Percentiles rank a stretch among this genome's conserved stretches.
phyloP scores from a whole-genome alignment of 2,797 vertebrate species.

The Saxicola maurus region DNA sequence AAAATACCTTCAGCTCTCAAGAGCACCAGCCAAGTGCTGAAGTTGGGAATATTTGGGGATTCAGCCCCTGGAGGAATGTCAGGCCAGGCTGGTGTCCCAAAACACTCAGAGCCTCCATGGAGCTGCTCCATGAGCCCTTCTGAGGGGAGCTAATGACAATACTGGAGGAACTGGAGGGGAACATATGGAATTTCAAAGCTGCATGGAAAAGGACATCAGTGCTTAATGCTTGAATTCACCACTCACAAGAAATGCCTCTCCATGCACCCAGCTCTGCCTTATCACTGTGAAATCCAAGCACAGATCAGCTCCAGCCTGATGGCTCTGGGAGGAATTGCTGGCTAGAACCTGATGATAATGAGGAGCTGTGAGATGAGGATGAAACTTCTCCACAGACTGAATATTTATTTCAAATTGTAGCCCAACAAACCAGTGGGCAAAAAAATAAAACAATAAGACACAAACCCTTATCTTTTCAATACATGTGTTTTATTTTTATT shows the following conservation, averaged over 20 bases:
- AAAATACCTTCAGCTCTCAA: not conserved
- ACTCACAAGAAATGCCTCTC: not conserved
- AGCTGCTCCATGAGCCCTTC: not conserved
- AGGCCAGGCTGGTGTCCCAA: not conserved
- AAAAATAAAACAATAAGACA: not conserved
- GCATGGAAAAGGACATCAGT: not conserved
- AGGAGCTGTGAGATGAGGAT: not conserved
- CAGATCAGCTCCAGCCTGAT: not conserved
- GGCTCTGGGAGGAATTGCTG: not conserved
- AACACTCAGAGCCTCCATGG: not conserved
- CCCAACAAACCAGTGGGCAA: not conserved
- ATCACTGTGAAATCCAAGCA: not conserved
- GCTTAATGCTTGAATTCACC: not conserved
- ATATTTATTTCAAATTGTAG: not conserved
- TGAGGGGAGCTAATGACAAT: not conserved
- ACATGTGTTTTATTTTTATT: slow-evolving; percentile 32
- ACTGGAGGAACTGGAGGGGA: not conserved
- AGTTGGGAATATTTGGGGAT: not conserved
- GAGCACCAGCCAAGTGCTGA: not conserved
- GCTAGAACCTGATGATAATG: not conserved
- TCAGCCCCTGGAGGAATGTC: not conserved
- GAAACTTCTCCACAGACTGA: not conserved
- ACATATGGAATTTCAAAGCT: slow-evolving; percentile 19
- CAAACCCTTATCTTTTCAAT: not conserved
- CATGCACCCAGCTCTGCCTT: not conserved